Evolutionary conservation across 2,113 vertebrate genomes (phyloP).

Genomic region (Rissa tridactyla): DNA sequence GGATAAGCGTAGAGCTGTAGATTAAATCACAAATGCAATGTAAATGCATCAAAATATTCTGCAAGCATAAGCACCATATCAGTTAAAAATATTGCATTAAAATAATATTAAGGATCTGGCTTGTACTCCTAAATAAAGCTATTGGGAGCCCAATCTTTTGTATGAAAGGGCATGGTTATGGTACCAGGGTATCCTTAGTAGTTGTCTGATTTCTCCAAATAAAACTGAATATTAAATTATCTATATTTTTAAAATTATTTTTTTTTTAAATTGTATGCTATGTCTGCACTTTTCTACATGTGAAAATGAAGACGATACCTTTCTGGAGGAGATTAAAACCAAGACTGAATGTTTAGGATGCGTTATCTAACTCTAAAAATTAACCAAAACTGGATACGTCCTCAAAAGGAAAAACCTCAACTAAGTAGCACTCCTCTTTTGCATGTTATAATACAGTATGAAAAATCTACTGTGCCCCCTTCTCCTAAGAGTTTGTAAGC

Average conservation of each 20-base stretch:
- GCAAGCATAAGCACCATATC: slow-evolving; percentile 22
- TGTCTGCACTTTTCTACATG: background rate
- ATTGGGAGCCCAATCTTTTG: background rate
- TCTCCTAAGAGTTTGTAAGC: background rate
- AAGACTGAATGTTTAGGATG: background rate
- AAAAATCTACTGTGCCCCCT: background rate
- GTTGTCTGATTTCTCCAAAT: background rate
- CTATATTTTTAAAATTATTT: background rate
- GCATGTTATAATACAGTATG: background rate
- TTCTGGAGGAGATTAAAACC: background rate
- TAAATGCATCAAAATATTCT: slow-evolving; percentile 40
- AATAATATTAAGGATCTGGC: background rate
- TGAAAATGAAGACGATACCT: background rate
- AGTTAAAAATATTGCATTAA: background rate
- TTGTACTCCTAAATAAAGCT: background rate
- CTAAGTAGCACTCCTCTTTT: background rate
- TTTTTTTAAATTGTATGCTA: background rate
- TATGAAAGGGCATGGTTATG: background rate
- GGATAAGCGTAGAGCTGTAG: background rate
- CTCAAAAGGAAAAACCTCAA: background rate
- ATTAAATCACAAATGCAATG: slow-evolving; percentile 25
- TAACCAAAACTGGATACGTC: background rate
- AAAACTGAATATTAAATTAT: background rate
- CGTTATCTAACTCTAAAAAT: background rate
- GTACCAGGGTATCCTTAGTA: background rate